Evolutionary conservation across 2,797 vertebrate genomes (phyloP), one percentile per base, ranked within the genome.

Genomic region (Clangula hyemalis): DNA sequence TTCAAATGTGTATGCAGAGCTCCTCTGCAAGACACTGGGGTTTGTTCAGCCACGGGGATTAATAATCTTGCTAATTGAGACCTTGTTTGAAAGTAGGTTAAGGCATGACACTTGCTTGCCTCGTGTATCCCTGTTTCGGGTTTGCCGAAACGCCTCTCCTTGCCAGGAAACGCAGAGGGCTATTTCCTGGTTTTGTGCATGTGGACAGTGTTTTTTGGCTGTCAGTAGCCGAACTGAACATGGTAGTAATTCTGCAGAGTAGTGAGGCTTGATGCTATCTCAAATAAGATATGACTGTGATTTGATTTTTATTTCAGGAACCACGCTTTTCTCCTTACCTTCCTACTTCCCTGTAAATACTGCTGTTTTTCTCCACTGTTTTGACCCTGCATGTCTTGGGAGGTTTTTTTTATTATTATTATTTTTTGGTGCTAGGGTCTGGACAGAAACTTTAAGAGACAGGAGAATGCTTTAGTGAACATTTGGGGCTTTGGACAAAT

Each of bases 121-220:
- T 87, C 0, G 0, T 18, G 1, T 0, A 10, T 78, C 51, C 45
- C 34, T 0, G 3, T 41, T 51, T 45, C 8, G 5, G 49, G 34
- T 28, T 28, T 93, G 53, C 72, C 6, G 5, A 64, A 34, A 14
- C 0, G 22, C 56, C 61, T 34, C 54, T 72, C 60, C 68, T 71
- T 2, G 4, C 32, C 58, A 41, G 65, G 53, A 79, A 62, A 34
- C 1, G 2, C 20, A 11, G 57, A 74, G 68, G 11, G 28, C 60
- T 20, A 0, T 79, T 49, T 78, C 83, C 75, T 93, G 85, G 61
- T 25, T 22, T 36, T 54, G 76, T 8, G 5, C 16, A 12, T 68
- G 65, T 80, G 94, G 87, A 64, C 69, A 54, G 65, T 49, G 79
- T 38, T 54, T 66, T 45, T 62, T 43, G 72, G 56, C 15, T 74